phyloP scores from a whole-genome alignment of 2,113 vertebrate species.

The Porphyrio hochstetteri region DNA sequence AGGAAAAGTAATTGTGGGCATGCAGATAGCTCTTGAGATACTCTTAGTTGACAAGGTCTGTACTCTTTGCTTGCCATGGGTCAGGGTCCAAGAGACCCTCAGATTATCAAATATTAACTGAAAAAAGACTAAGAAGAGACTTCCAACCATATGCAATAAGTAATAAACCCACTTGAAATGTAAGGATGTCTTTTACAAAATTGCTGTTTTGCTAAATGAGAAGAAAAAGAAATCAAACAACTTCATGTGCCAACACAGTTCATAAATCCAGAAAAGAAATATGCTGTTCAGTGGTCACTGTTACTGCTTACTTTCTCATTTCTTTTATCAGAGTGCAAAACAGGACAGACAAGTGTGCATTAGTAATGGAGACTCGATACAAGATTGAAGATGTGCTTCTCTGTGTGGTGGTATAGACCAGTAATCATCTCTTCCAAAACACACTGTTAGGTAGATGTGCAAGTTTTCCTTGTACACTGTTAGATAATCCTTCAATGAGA shows the following conservation, averaged over 20 bases:
- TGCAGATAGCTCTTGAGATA: background rate
- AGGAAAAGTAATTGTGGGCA: rapidly evolving
- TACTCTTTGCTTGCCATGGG: background rate
- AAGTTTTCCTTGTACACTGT: background rate
- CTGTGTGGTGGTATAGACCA: background rate
- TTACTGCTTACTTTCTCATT: background rate
- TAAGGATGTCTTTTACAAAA: background rate
- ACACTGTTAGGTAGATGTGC: background rate
- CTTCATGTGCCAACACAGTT: background rate
- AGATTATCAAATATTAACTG: background rate
- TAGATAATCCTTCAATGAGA: background rate
- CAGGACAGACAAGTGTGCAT: background rate
- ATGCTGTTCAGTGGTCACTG: background rate
- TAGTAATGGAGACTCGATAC: background rate
- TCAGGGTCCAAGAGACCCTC: background rate
- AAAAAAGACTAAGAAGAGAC: background rate
- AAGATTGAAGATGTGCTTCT: background rate
- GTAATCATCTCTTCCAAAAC: background rate
- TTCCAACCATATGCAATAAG: background rate
- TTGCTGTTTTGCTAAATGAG: background rate
- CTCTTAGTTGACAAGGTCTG: background rate
- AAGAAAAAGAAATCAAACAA: background rate
- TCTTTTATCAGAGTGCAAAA: background rate
- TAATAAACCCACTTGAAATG: background rate
- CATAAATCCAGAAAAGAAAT: background rate